These are phyloP conservation scores for Campoletis sonorensis DNA, from an alignment of 1,140 invertebrate species.

Conservation along the genomic window DNA sequence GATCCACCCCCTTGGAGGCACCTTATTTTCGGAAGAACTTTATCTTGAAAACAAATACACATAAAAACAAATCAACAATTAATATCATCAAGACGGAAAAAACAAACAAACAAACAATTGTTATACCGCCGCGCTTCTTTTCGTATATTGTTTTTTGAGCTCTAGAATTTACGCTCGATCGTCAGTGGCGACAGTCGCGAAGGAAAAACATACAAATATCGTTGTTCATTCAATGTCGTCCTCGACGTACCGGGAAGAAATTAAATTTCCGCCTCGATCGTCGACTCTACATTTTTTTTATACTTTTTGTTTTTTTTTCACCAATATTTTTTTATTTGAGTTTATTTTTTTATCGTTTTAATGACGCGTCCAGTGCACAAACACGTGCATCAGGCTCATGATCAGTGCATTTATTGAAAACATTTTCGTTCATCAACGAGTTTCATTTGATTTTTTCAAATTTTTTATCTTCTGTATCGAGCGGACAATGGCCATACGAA, in stretches of 20 bases:
- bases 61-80: too few species aligned
- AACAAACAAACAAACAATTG: background rate
- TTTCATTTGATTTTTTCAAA: background rate
- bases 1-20: slow-evolving; percentile 77
- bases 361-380: background rate
- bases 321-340: too few species aligned
- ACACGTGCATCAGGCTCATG: background rate
- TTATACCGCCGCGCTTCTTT: slow-evolving; percentile 23
- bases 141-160: slow-evolving; percentile 30
- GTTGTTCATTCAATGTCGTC: background rate
- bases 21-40: slow-evolving; percentile 62
- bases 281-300: too few species aligned
- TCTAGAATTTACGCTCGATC: slow-evolving; percentile 28
- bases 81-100: too few species aligned
- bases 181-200: slow-evolving; percentile 2
- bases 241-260: background rate
- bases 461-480: slow-evolving; percentile 56
- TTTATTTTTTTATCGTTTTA: slow-evolving; percentile 4
- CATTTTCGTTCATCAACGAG: background rate
- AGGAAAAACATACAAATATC: background rate
- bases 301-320: too few species aligned
- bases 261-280: background rate
- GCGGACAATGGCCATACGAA: slow-evolving; percentile 65
- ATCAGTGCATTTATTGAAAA: background rate
- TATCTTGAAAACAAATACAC: slow-evolving; percentile 37